These are phyloP conservation scores for Sanderia malayensis DNA, from an alignment of 30 jellyfish, hydroid and myxozoan species.

Conservation along the genomic window DNA sequence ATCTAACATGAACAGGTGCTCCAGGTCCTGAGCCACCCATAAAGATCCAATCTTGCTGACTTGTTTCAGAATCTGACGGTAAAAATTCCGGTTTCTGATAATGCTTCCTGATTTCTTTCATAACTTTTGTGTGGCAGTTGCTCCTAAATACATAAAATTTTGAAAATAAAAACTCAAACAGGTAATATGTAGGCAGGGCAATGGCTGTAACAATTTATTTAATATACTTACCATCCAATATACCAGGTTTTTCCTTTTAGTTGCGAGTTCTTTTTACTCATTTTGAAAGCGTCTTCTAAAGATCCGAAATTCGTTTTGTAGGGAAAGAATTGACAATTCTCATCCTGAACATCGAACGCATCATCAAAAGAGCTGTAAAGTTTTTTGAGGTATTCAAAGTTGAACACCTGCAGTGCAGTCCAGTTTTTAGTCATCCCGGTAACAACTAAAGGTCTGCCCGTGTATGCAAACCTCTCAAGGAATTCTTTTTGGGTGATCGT, in stretches of 20 bases:
- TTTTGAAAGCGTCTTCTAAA: conserved; percentile 63
- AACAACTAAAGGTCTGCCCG: conserved; percentile 89
- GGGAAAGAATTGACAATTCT: conserved; percentile 87
- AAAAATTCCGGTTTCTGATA: conserved; percentile 76
- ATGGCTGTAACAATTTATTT: not conserved
- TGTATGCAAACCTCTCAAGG: conserved; percentile 70
- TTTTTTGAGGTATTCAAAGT: conserved; percentile 56
- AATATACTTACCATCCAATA: conserved; percentile 91
- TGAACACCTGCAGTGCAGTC: conserved; percentile 79
- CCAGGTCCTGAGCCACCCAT: conserved; percentile 99
- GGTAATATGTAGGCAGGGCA: too few species aligned
- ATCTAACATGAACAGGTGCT: conserved; percentile 90
- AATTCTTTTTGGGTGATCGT: conserved; percentile 69
- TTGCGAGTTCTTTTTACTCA: conserved; percentile 77
- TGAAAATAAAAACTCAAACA: too few species aligned
- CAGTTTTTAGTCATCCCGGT: conserved; percentile 80
- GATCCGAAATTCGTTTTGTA: conserved; percentile 77
- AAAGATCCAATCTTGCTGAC: conserved; percentile 92
- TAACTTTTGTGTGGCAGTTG: conserved; percentile 73
- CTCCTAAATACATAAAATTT: too few species aligned
- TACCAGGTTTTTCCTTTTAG: conserved; percentile 83
- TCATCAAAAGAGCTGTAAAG: conserved; percentile 56
- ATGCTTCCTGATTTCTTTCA: conserved; percentile 72
- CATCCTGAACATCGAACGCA: conserved; percentile 68
- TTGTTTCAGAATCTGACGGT: conserved; percentile 92